Conservation (phyloP, 2,888 invertebrate species). For the Troides helena region DNA sequence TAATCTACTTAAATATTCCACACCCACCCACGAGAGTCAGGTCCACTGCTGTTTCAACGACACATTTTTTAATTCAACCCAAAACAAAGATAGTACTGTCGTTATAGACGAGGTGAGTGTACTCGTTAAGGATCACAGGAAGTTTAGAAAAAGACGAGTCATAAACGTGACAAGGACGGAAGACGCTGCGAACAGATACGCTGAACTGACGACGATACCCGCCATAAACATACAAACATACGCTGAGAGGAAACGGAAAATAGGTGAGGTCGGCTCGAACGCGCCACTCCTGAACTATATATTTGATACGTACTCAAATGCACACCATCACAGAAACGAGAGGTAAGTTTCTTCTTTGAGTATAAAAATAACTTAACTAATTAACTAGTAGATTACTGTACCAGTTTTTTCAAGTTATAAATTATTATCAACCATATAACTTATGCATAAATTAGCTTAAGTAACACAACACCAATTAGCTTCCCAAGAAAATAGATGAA, state of each 20-base stretch:
- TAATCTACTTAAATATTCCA: conserved; percentile 42
- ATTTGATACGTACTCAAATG: conserved; percentile 71
- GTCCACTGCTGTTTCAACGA: conserved; percentile 45
- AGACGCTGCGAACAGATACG: conserved; percentile 32
- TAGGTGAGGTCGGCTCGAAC: conserved; percentile 69
- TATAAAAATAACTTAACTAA: background rate
- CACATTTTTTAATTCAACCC: conserved; percentile 26
- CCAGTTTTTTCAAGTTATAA: no score
- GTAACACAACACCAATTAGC: background rate
- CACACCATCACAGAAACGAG: conserved; percentile 69
- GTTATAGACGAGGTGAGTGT: conserved; percentile 38
- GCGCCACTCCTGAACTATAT: conserved; percentile 72
- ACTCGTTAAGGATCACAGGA: conserved; percentile 35
- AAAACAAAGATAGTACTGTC: conserved; percentile 48
- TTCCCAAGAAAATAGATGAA: background rate
- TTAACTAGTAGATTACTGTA: background rate
- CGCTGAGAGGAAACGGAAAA: conserved; percentile 59
- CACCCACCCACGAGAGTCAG: conserved; percentile 38
- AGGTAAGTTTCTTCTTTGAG: conserved; percentile 49
- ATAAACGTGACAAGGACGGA: conserved; percentile 51
- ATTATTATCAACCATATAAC: no score
- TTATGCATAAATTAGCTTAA: background rate
- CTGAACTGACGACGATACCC: conserved; percentile 44
- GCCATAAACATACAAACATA: conserved; percentile 45
- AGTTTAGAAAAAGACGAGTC: conserved; percentile 55